Evolutionary conservation across 2,888 invertebrate species (phyloP).

Genomic region (Ichneumon xanthorius): DNA sequence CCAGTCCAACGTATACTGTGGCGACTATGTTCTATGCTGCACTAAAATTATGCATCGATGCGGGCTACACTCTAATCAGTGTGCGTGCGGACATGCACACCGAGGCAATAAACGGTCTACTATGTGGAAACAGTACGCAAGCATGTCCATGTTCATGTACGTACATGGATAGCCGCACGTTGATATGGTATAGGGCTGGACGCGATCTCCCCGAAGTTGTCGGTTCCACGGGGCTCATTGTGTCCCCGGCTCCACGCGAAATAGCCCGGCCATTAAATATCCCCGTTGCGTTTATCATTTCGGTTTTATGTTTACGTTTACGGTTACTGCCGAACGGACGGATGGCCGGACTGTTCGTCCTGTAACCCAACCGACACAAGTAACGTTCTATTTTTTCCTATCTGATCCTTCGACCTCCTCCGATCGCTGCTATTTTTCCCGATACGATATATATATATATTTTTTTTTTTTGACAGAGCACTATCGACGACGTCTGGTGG

Average conservation of each 20-base stretch:
- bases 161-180: neutral
- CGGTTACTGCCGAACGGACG: conserved; percentile 71
- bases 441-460: conserved; percentile 4
- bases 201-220: conserved; percentile 35
- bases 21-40: neutral
- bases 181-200: conserved; percentile 17
- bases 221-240: conserved; percentile 65
- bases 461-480: neutral
- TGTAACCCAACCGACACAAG: conserved; percentile 24
- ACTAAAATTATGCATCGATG: conserved; percentile 21
- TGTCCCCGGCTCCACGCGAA: conserved; percentile 68
- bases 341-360: conserved; percentile 43
- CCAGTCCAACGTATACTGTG: neutral
- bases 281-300: conserved; percentile 80
- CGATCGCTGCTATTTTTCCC: neutral
- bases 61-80: conserved; percentile 7
- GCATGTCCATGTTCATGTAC: neutral
- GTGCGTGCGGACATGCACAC: conserved; percentile 21
- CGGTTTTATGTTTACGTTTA: conserved; percentile 80
- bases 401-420: conserved; percentile 39
- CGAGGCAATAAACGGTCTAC: conserved; percentile 25
- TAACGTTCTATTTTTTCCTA: conserved; percentile 41
- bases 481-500: neutral
- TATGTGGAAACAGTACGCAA: conserved; percentile 9
- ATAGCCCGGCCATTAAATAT: conserved; percentile 79